phyloP scores from a whole-genome alignment of 2,888 invertebrate genomes.

The Spicauda simplicius region DNA sequence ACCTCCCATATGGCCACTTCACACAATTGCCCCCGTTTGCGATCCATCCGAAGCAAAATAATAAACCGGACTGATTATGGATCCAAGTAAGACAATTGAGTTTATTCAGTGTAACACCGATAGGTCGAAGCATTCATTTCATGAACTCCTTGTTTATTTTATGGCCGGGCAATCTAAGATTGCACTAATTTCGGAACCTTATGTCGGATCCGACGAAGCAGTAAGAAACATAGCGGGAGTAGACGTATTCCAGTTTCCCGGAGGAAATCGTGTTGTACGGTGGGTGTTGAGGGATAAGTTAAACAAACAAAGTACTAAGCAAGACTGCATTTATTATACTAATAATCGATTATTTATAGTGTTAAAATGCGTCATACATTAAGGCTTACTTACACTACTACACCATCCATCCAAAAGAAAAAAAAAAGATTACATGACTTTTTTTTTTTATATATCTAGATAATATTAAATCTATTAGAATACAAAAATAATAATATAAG shows the following conservation, averaged over 20 bases:
- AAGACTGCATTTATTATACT: neutral
- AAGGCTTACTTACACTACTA: too few relatives aligned
- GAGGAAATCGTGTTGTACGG: too few relatives aligned
- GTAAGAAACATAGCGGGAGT: neutral
- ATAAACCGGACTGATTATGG: neutral
- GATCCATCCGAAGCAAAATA: conserved; percentile 22
- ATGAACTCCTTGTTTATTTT: neutral
- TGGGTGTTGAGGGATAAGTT: neutral
- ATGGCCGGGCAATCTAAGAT: neutral
- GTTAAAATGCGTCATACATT: too few relatives aligned
- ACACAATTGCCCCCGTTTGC: conserved; percentile 1
- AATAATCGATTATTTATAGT: neutral
- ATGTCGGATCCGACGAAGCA: neutral
- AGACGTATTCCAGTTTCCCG: neutral
- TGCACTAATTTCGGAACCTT: neutral
- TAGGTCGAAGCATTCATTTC: neutral
- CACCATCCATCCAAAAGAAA: too few relatives aligned
- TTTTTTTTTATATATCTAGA: too few relatives aligned
- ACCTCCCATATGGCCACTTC: conserved; percentile 35
- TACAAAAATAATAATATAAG: too few relatives aligned
- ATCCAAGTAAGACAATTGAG: neutral
- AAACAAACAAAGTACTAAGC: neutral
- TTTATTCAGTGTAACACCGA: neutral
- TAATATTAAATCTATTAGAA: too few relatives aligned
- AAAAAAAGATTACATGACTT: too few relatives aligned